phyloP scores from a whole-genome alignment of 2,888 invertebrate genomes.

The Sarcophaga rosellei region DNA sequence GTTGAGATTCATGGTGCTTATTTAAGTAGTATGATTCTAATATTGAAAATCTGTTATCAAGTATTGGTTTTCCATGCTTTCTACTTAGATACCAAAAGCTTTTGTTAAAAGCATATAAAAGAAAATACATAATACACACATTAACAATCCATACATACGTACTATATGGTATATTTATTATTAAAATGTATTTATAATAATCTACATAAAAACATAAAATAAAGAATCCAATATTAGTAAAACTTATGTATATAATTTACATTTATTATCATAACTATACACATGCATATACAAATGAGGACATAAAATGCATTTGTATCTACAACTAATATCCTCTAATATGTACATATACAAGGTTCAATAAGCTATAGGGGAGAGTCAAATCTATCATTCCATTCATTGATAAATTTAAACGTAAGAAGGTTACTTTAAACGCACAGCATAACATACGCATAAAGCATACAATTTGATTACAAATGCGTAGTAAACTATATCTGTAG shows the following conservation, averaged over 20 bases:
- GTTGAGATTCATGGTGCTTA: too few relatives aligned
- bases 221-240: slow-evolving; percentile 47
- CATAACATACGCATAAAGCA: too few relatives aligned
- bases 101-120: not conserved
- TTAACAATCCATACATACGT: too few relatives aligned
- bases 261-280: slow-evolving; percentile 45
- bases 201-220: slow-evolving; percentile 19
- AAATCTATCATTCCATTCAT: too few relatives aligned
- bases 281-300: not conserved
- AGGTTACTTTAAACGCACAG: too few relatives aligned
- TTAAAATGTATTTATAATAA: slow-evolving; percentile 49
- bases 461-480: too few relatives aligned
- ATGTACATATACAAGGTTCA: not conserved
- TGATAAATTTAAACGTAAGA: too few relatives aligned
- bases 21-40: too few relatives aligned
- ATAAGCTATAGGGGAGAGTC: too few relatives aligned
- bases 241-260: slow-evolving; percentile 45
- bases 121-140: not conserved
- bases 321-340: not conserved
- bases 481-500: too few relatives aligned
- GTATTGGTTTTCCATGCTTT: too few relatives aligned
- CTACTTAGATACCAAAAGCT: not conserved
- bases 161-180: not conserved
- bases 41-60: too few relatives aligned
- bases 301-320: slow-evolving; percentile 11